Evolutionary conservation across 2,888 invertebrate genomes (phyloP).

Genomic region (Mimachlamys varia): DNA sequence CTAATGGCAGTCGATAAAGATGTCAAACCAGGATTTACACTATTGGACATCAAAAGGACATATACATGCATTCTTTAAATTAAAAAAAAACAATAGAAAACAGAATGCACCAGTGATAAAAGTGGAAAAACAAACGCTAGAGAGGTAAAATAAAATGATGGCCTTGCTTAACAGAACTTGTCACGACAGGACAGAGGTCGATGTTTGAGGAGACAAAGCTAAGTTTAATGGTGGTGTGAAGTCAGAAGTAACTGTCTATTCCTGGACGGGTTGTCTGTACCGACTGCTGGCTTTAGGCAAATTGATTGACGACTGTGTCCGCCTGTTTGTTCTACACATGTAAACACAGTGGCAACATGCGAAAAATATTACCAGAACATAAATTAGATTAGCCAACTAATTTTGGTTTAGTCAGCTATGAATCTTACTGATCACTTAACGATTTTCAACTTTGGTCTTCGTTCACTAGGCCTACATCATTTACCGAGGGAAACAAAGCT

Average conservation of each 20-base stretch:
- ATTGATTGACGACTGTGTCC: background rate
- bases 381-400: background rate
- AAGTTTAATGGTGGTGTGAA: slow-evolving; percentile 1
- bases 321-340: background rate
- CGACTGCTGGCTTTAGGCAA: background rate
- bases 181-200: background rate
- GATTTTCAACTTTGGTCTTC: background rate
- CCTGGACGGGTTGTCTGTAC: background rate
- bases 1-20: too few relatives aligned
- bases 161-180: background rate
- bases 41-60: too few relatives aligned
- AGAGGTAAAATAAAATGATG: background rate
- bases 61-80: background rate
- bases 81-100: background rate
- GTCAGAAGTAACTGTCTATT: background rate
- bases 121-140: background rate
- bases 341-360: background rate
- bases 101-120: background rate
- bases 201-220: background rate
- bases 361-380: background rate
- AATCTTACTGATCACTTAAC: background rate
- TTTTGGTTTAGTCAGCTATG: background rate
- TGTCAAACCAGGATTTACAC: too few relatives aligned
- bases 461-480: too few relatives aligned
- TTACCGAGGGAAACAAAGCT: too few relatives aligned